A percentile compares a stretch with the other conserved stretches of the same genome.
These are phyloP conservation scores for Procambarus clarkii DNA, from an alignment of 1,140 invertebrate species.

Conservation along the genomic window DNA sequence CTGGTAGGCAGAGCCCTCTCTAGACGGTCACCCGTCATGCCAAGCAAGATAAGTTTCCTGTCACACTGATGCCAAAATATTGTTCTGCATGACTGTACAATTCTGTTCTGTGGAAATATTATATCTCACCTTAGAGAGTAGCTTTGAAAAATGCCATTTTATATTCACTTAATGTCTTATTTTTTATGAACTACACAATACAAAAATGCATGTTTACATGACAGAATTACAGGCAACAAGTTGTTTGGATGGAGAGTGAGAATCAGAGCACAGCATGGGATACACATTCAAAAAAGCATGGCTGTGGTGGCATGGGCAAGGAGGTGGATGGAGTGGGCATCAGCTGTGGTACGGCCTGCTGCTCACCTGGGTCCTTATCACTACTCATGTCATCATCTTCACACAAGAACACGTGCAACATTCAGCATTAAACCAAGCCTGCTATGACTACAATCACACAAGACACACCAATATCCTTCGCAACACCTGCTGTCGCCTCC, in stretches of 20 bases:
- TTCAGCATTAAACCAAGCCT: not conserved
- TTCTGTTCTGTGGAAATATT: too few relatives aligned
- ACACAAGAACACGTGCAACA: not conserved
- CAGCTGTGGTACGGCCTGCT: conserved; percentile 12
- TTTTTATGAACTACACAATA: too few relatives aligned
- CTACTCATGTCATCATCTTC: conserved; percentile 11
- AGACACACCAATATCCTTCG: not conserved
- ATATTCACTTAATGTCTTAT: too few relatives aligned
- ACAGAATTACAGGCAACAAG: not conserved
- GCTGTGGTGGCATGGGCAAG: conserved; percentile 8
- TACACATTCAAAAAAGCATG: not conserved
- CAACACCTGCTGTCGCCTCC: conserved; percentile 21
- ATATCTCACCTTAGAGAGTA: too few relatives aligned
- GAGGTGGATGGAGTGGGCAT: conserved; percentile 11
- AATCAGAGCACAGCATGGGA: not conserved
- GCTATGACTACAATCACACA: not conserved
- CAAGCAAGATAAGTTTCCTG: too few relatives aligned
- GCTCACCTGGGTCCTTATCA: not conserved
- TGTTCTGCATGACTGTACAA: too few relatives aligned
- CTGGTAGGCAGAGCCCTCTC: too few relatives aligned
- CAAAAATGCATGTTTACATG: not conserved
- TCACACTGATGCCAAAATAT: too few relatives aligned
- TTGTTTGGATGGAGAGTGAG: not conserved
- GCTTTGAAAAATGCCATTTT: too few relatives aligned
- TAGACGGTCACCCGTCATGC: too few relatives aligned